Evolutionary conservation across 2,113 vertebrate genomes (phyloP).

Genomic region (Martes martes): DNA sequence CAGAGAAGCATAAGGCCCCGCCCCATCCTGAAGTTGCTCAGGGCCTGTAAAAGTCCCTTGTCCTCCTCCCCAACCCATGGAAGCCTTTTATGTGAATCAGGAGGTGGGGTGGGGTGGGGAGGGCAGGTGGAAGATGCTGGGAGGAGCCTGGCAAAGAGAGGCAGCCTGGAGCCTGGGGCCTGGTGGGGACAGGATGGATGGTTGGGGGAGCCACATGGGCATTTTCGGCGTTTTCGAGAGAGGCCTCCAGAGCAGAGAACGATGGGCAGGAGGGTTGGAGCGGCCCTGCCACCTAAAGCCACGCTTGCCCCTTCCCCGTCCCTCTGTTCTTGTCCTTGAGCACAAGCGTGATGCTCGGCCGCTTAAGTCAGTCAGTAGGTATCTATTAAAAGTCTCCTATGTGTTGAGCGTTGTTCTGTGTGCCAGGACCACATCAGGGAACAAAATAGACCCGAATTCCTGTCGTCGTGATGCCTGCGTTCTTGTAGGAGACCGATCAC

Average conservation of each 20-base stretch:
- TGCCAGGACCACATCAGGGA: background rate
- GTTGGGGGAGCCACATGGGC: rapidly evolving
- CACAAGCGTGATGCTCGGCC: background rate
- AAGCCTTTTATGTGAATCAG: background rate
- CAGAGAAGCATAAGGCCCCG: background rate
- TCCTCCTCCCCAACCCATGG: background rate
- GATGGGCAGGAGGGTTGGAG: background rate
- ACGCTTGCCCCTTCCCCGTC: background rate
- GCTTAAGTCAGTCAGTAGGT: background rate
- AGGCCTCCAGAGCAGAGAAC: background rate
- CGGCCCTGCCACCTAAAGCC: background rate
- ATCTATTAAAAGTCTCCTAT: background rate
- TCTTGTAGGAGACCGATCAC: background rate
- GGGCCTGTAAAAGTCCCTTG: rapidly evolving
- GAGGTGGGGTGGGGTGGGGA: background rate
- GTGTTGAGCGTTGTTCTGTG: rapidly evolving
- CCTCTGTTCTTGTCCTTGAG: background rate
- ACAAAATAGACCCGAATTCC: background rate
- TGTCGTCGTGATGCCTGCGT: background rate
- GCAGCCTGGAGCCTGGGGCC: background rate
- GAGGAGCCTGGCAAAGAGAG: background rate
- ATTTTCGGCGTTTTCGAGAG: background rate
- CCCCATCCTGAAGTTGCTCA: background rate
- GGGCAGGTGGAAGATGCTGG: background rate
- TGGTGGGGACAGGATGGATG: background rate